These are phyloP conservation scores for Caerostris extrusa DNA, from an alignment of 1,140 invertebrate genomes.

Conservation along the genomic window DNA sequence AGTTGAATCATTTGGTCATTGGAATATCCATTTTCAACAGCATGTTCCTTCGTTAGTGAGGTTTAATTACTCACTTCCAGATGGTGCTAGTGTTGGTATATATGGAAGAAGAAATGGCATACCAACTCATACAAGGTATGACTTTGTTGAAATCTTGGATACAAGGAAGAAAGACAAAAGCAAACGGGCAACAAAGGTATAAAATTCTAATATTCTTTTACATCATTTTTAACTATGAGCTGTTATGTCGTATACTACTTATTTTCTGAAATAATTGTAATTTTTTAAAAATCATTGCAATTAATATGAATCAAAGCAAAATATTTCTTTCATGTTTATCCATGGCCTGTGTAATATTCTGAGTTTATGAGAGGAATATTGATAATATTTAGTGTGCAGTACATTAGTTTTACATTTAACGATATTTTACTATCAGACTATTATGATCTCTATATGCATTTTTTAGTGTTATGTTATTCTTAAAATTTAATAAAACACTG, in stretches of 20 bases:
- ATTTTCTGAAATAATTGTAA: background rate
- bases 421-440: too few species aligned
- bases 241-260: background rate
- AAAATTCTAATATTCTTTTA: background rate
- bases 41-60: conserved; percentile 93
- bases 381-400: too few species aligned
- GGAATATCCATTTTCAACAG: conserved; percentile 94
- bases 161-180: conserved; percentile 81
- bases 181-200: conserved; percentile 79
- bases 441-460: too few species aligned
- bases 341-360: too few species aligned
- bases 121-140: conserved; percentile 96
- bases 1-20: conserved; percentile 93
- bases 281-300: too few species aligned
- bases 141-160: conserved; percentile 89
- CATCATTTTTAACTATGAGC: background rate
- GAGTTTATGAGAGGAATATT: too few species aligned
- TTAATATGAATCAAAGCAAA: too few species aligned
- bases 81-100: conserved; percentile 95
- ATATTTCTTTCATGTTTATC: too few species aligned
- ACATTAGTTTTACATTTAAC: too few species aligned
- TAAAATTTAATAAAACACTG: background rate
- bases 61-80: conserved; percentile 93
- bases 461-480: too few species aligned
- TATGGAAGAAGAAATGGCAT: conserved; percentile 93